These are phyloP conservation scores for Scelioninae gen. 1 DNA, from an alignment of 2,888 invertebrate species.

Conservation along the genomic window DNA sequence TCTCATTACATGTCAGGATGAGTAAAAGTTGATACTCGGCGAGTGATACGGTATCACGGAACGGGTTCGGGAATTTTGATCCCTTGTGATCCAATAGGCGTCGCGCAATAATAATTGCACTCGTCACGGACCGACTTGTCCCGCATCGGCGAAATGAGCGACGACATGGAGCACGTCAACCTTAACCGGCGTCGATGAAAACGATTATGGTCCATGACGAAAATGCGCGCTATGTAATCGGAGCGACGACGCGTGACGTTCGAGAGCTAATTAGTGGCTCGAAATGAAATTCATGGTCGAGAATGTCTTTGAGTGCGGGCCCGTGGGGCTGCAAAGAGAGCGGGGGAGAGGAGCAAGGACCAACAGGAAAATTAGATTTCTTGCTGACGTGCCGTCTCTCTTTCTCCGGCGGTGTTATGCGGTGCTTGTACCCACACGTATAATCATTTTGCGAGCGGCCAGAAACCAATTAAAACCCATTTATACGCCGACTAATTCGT, in stretches of 20 bases:
- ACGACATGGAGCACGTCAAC: slow-evolving; percentile 25
- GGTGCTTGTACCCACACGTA: no score
- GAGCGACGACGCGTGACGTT: slow-evolving; percentile 63
- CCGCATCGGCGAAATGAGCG: slow-evolving; percentile 41
- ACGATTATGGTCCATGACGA: slow-evolving; percentile 48
- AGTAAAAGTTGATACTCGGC: slow-evolving; percentile 11
- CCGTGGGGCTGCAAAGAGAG: not conserved
- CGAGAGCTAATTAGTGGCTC: slow-evolving; percentile 63
- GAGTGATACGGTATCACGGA: not conserved
- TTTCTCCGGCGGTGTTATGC: slow-evolving; percentile 37
- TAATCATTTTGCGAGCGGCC: slow-evolving; percentile 68
- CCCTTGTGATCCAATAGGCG: slow-evolving; percentile 16
- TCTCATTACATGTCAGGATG: slow-evolving; percentile 15
- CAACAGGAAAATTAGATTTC: slow-evolving; percentile 60
- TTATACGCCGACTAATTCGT: slow-evolving; percentile 80
- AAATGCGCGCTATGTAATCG: slow-evolving; percentile 55
- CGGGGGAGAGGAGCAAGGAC: not conserved
- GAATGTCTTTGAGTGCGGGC: slow-evolving; percentile 57
- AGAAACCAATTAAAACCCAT: no score
- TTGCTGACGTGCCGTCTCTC: slow-evolving; percentile 49
- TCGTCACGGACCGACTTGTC: slow-evolving; percentile 26
- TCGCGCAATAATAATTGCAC: slow-evolving; percentile 43
- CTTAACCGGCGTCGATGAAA: slow-evolving; percentile 50
- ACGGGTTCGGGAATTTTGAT: slow-evolving; percentile 3
- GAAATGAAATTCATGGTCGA: slow-evolving; percentile 55